Evolutionary conservation across 2,888 invertebrate species (phyloP).

Genomic region (Trichacis sp.): DNA sequence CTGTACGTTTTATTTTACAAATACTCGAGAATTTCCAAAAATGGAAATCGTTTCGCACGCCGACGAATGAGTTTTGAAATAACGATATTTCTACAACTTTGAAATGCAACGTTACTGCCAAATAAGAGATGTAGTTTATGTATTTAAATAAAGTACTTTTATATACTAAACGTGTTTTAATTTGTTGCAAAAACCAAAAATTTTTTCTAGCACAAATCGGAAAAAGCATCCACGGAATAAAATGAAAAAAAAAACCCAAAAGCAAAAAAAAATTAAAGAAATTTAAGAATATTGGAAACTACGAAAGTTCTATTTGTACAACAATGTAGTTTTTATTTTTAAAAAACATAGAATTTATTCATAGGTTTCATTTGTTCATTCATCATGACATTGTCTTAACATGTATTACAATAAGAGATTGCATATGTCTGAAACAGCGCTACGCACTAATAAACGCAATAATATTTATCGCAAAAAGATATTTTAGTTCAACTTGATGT

Average conservation of each 20-base stretch:
- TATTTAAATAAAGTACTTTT: constrained; percentile 7
- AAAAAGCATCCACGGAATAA: too few relatives aligned
- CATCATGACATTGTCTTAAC: constrained; percentile 42
- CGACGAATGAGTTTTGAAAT: too few relatives aligned
- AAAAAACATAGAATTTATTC: constrained; percentile 46
- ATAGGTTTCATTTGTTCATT: constrained; percentile 43
- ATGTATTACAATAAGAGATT: constrained; percentile 44
- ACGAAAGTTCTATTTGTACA: constrained; percentile 19
- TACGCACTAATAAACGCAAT: constrained; percentile 35
- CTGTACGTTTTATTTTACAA: too few relatives aligned
- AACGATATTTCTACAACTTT: too few relatives aligned
- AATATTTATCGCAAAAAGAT: constrained; percentile 41
- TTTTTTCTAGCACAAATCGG: too few relatives aligned
- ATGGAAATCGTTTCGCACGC: too few relatives aligned
- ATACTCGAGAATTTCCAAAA: too few relatives aligned
- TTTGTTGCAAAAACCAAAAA: neutral
- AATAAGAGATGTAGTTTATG: neutral
- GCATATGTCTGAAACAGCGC: constrained; percentile 43
- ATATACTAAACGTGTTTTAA: neutral
- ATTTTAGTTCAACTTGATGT: constrained; percentile 20
- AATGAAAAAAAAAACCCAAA: too few relatives aligned
- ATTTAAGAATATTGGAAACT: neutral
- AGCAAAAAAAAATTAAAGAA: neutral
- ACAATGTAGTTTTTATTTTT: constrained; percentile 43
- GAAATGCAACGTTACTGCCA: too few relatives aligned